phyloP scores from a whole-genome alignment of 2,888 invertebrate genomes.

The Vanessa cardui region DNA sequence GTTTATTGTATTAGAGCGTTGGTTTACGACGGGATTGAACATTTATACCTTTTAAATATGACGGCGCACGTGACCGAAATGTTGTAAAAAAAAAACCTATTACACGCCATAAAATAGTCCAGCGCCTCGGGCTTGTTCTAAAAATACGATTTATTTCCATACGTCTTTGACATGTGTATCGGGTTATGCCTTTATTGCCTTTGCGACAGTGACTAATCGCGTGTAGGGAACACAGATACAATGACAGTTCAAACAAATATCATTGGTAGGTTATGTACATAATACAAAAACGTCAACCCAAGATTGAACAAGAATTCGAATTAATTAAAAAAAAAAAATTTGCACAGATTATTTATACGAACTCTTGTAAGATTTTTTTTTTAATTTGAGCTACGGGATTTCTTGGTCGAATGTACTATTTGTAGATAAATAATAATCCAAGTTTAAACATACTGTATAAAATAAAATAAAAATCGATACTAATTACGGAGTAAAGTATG shows the following conservation, averaged over 20 bases:
- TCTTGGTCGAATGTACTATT: too few species aligned
- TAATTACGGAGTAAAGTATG: too few species aligned
- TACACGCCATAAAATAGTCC: conserved; percentile 9
- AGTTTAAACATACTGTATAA: too few species aligned
- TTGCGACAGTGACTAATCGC: conserved; percentile 14
- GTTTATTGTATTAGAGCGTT: too few species aligned
- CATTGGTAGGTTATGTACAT: background rate
- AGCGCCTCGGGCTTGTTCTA: conserved; percentile 8
- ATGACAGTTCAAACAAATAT: background rate
- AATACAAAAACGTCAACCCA: background rate
- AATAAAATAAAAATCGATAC: too few species aligned
- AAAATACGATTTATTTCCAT: conserved; percentile 28
- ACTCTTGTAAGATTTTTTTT: too few species aligned
- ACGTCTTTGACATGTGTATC: conserved; percentile 20
- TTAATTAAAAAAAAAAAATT: background rate
- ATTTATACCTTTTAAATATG: background rate
- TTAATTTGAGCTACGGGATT: too few species aligned
- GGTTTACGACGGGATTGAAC: too few species aligned
- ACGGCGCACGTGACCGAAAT: background rate
- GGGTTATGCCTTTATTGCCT: conserved; percentile 23
- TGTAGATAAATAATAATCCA: too few species aligned
- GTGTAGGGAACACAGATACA: conserved; percentile 2
- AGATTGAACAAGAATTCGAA: background rate
- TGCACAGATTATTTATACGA: background rate
- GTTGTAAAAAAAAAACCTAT: background rate